phyloP scores from a whole-genome alignment of 2,797 vertebrate genomes.

The Malacoraja senta region DNA sequence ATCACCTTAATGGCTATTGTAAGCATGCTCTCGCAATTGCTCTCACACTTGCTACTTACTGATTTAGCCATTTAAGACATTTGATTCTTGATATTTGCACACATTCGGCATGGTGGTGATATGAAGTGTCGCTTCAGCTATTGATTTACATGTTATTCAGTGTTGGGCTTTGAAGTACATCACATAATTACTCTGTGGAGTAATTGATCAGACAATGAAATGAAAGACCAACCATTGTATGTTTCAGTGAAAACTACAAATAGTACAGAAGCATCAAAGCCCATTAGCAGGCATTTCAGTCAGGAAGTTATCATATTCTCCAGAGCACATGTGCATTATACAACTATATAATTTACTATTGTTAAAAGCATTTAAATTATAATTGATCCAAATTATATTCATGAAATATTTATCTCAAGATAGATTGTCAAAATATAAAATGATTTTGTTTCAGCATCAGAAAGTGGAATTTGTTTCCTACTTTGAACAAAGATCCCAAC shows the following conservation, averaged over 20 bases:
- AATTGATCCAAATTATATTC: neutral
- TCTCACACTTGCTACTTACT: neutral
- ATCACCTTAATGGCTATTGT: neutral
- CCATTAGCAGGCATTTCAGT: neutral
- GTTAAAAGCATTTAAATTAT: slow-evolving; percentile 19
- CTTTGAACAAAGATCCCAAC: neutral
- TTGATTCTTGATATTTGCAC: neutral
- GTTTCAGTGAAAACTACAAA: neutral
- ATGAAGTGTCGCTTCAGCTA: neutral
- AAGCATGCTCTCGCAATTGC: neutral
- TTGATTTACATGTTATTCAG: neutral
- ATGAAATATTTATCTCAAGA: neutral
- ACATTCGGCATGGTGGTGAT: neutral
- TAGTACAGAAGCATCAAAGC: neutral
- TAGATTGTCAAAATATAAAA: neutral
- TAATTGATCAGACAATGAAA: neutral
- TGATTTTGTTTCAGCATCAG: neutral
- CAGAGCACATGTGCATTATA: neutral
- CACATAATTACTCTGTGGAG: neutral
- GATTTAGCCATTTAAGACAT: neutral
- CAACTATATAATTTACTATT: neutral
- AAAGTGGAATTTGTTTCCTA: neutral
- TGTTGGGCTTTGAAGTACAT: neutral
- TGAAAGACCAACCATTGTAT: neutral
- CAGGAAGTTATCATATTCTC: slow-evolving; percentile 6